phyloP scores from a whole-genome alignment of 2,113 vertebrate species.

The Bufo bufo region DNA sequence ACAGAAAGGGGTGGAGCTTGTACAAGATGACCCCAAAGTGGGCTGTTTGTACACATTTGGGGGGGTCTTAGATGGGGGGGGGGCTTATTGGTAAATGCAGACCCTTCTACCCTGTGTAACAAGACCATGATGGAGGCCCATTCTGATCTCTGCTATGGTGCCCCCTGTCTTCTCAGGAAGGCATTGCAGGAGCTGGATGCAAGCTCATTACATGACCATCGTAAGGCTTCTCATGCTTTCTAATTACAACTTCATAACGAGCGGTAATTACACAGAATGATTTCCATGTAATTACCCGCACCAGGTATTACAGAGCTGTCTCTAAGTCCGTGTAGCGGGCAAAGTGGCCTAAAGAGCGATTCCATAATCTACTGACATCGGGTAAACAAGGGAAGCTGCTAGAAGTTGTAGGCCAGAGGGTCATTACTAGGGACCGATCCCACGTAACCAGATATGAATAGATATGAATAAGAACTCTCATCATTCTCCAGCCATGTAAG shows the following conservation, averaged over 20 bases:
- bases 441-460: background rate
- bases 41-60: too few relatives aligned
- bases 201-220: background rate
- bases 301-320: background rate
- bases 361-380: too few relatives aligned
- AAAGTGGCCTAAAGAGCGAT: background rate
- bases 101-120: too few relatives aligned
- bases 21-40: too few relatives aligned
- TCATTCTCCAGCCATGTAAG: background rate
- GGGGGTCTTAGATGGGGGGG: too few relatives aligned
- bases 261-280: constrained; percentile 3
- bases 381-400: background rate
- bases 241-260: background rate
- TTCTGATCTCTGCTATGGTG: background rate
- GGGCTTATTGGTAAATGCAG: too few relatives aligned
- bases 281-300: background rate
- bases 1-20: too few relatives aligned
- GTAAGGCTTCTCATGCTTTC: background rate
- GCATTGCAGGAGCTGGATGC: background rate
- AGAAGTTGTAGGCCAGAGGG: background rate
- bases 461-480: background rate
- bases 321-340: background rate
- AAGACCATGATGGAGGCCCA: too few relatives aligned
- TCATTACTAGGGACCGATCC: background rate
- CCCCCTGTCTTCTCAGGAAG: background rate